Evolutionary conservation across 2,888 invertebrate genomes (phyloP), one percentile per base, ranked within the genome.

Genomic region (Polylopha cassiicola): DNA sequence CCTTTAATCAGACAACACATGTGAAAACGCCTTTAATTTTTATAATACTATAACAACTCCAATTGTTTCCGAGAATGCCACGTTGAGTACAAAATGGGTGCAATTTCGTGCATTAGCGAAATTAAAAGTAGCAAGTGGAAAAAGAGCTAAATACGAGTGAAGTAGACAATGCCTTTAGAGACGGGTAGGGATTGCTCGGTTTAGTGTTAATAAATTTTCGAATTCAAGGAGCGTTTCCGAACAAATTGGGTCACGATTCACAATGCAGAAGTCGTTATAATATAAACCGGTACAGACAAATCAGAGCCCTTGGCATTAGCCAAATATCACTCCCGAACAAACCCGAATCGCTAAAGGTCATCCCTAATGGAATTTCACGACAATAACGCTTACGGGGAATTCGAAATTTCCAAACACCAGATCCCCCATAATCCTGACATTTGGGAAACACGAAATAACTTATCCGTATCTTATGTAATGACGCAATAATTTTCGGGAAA

Each of bases 271-370:
- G 33, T 43, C 39, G 39, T 48, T 46, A 43, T 43, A 45, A 44
- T 16, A 37, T 28, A 34, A 34, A 29, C 30, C n/a, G n/a, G 36
- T 36, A 27, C 29, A 46, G 38, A 36, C 33, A 38, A 53, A 46
- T 51, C 46, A 45, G 42, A 52, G 57, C 60, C 55, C 55, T 49
- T 63, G 66, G 60, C 68, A 67, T 70, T 69, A 57, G 57, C 53
- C 41, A 24, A 28, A 42, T 44, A 43, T 45, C 26, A 45, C 39
- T 39, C 43, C 38, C 33, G 42, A 31, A 39, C 37, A 16, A 23
- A 36, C 31, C 41, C 51, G 50, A 47, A 39, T 41, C 39, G 49
- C 52, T 61, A 55, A 61, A 61, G 61, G 58, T 57, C 41, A 26
- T 48, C 41, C 50, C 17, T 57, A 62, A 60, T 61, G 54, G 53